Percentiles rank a stretch among this genome's conserved stretches.
phyloP scores from a whole-genome alignment of 2,113 vertebrate genomes.

The Drymodes brunneopygia region DNA sequence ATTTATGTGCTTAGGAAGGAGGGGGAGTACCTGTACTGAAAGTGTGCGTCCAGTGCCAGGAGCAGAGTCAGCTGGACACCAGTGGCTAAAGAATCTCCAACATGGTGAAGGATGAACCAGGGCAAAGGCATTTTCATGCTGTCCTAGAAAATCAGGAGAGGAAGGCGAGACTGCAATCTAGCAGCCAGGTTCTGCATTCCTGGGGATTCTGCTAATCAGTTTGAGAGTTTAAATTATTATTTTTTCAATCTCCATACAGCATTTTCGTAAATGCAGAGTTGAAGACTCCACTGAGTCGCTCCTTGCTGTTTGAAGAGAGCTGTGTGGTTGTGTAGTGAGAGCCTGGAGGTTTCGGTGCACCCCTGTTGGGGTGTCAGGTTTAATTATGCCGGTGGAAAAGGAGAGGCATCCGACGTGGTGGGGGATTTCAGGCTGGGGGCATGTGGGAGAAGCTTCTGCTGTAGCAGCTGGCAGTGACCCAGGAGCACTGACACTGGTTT shows the following conservation, averaged over 20 bases:
- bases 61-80: neutral
- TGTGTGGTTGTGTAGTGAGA: neutral
- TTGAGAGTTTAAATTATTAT: neutral
- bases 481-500: neutral
- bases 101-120: neutral
- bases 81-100: neutral
- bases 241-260: neutral
- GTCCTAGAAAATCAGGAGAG: neutral
- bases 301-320: neutral
- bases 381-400: neutral
- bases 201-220: neutral
- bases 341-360: neutral
- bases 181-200: neutral
- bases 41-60: fast-evolving
- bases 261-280: neutral
- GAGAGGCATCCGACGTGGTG: fast-evolving
- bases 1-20: neutral
- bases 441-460: neutral
- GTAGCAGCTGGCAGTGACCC: neutral
- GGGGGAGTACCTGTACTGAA: neutral
- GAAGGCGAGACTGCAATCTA: fast-evolving
- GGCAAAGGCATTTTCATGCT: neutral
- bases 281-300: fast-evolving
- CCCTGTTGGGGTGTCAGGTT: neutral
- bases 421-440: neutral